Base-by-base conservation (phyloP, 2,113 vertebrate genomes). In the Brienomyrus brachyistius region DNA sequence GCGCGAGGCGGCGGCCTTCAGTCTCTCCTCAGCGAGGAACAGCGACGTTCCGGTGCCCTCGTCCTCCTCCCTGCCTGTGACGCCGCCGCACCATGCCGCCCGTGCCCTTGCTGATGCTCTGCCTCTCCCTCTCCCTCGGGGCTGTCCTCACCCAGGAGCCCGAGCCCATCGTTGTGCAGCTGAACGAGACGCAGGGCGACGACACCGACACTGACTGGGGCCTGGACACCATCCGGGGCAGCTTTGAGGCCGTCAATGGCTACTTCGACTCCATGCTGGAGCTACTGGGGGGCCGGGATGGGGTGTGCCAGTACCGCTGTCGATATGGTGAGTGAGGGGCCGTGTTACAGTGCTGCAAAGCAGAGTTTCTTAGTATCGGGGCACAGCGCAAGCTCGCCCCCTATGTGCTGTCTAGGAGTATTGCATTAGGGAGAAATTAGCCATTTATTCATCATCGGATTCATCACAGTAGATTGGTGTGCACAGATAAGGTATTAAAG, bases 181-280 rank as follows among this genome's bases (percentile, higher is more conserved):
- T 0, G 89, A 35, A 19, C 0, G 0, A 91, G 59, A 86, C 77
- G 1, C 31, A 74, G 90, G 88, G 19, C 7, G 91, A 23, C 56
- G 90, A 91, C 0, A 94, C 94, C 31, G 45, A 94, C 0, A 93
- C 87, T 8, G 95, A 97, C 1, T 99, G 98, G 98, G 98, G 97
- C 54, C 89, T 99, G 1, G 94, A 95, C 62, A 92, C 96, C 23
- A 90, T 99, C 91, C 94, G 98, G 7, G 96, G 94, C 4, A 40
- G 98, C 94, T 98, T 99, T 0, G 97, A 99, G 91, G 92, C 96
- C 0, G 96, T 98, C n/a, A 95, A 97, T 74, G 87, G 95, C 90
- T 98, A 98, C 94, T 98, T 99, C 0, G 98, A 99, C 92, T 98
- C 97, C 0, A 95, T 99, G 93, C 91, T 97, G 92, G 98, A 99